Percentiles rank a stretch among this genome's conserved stretches.
These are phyloP conservation scores for Psix sp. DNA, from an alignment of 1,140 invertebrate genomes.

Conservation along the genomic window DNA sequence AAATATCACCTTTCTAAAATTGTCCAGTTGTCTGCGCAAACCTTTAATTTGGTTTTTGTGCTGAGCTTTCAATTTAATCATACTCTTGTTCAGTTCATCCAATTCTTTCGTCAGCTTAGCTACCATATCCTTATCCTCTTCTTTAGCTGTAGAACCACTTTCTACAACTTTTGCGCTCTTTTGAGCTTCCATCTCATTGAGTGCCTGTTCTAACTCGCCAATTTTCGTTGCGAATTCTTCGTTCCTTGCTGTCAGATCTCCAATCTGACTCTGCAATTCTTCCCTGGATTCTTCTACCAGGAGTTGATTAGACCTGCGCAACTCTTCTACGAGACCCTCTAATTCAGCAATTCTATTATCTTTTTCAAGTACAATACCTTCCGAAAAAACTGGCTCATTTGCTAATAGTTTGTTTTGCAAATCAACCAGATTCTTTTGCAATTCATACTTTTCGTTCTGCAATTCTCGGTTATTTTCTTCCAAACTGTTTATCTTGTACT, in stretches of 20 bases:
- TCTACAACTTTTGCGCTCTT: slow-evolving; percentile 59
- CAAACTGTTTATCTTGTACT: slow-evolving; percentile 64
- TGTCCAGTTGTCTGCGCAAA: slow-evolving; percentile 88
- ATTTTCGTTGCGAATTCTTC: slow-evolving; percentile 66
- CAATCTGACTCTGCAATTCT: slow-evolving; percentile 64
- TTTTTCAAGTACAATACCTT: slow-evolving; percentile 65
- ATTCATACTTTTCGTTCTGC: slow-evolving; percentile 69
- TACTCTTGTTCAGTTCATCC: slow-evolving; percentile 86
- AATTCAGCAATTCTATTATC: slow-evolving; percentile 72
- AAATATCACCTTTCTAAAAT: slow-evolving; percentile 82
- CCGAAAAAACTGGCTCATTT: slow-evolving; percentile 29
- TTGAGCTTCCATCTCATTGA: slow-evolving; percentile 66
- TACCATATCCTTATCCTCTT: slow-evolving; percentile 76
- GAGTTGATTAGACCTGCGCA: slow-evolving; percentile 66
- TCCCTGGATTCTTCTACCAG: slow-evolving; percentile 65
- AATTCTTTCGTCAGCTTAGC: slow-evolving; percentile 82
- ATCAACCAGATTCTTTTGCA: slow-evolving; percentile 68
- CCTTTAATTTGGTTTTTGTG: slow-evolving; percentile 88
- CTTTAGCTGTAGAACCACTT: slow-evolving; percentile 14
- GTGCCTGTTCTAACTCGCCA: slow-evolving; percentile 61
- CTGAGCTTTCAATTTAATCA: slow-evolving; percentile 89
- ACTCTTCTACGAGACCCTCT: slow-evolving; percentile 68
- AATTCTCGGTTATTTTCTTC: slow-evolving; percentile 65
- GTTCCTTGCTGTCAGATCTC: slow-evolving; percentile 63
- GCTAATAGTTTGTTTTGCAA: slow-evolving; percentile 63